These are phyloP conservation scores for Stegostoma tigrinum DNA, from an alignment of 2,113 vertebrate species.

Conservation along the genomic window DNA sequence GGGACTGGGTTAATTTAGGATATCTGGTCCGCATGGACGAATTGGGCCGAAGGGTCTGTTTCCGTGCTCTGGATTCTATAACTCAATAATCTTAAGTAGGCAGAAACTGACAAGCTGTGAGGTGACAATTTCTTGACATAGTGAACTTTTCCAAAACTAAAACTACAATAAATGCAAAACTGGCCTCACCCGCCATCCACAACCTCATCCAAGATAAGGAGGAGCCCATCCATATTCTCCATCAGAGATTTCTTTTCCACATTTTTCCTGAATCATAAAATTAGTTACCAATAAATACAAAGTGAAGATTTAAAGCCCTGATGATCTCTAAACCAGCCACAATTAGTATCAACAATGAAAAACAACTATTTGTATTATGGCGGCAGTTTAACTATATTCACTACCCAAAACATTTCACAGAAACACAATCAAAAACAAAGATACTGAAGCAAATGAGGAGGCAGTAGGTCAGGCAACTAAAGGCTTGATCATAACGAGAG, in stretches of 20 bases:
- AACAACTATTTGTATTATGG: background rate
- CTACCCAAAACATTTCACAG: background rate
- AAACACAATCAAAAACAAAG: background rate
- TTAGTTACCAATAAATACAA: background rate
- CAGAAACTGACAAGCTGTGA: background rate
- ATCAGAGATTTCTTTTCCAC: constrained; percentile 70
- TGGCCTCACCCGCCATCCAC: constrained; percentile 70
- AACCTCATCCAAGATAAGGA: constrained; percentile 75
- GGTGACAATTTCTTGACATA: background rate
- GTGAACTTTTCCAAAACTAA: background rate
- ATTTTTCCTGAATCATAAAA: constrained; percentile 59
- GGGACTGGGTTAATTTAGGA: too few relatives aligned
- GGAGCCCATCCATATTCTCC: constrained; percentile 73
- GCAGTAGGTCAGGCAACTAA: background rate
- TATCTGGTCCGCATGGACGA: too few relatives aligned
- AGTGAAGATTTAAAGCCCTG: background rate
- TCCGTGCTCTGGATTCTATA: too few relatives aligned
- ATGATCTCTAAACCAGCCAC: background rate
- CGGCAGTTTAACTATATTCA: background rate
- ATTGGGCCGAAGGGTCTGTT: too few relatives aligned
- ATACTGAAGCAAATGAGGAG: background rate
- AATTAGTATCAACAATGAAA: background rate
- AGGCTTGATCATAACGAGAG: background rate
- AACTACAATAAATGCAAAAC: background rate
- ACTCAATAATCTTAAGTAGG: background rate